phyloP scores from a whole-genome alignment of 2,888 invertebrate species.

The Chrysina gloriosa region DNA sequence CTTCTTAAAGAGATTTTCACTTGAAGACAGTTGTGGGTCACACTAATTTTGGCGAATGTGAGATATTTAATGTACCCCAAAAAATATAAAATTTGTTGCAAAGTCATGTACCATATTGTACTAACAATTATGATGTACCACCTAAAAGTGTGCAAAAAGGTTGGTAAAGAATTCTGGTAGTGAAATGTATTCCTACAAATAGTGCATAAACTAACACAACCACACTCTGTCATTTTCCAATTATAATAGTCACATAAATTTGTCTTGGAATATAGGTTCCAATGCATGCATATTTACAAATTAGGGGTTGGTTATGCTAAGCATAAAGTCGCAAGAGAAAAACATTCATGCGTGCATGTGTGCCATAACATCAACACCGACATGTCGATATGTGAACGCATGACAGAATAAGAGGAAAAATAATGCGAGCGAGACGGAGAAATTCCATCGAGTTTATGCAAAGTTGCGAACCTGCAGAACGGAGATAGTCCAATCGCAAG shows the following conservation, averaged over 20 bases:
- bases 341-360: neutral
- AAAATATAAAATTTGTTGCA: too few relatives aligned
- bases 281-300: neutral
- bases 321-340: neutral
- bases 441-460: slow-evolving; percentile 46
- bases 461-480: slow-evolving; percentile 53
- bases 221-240: neutral
- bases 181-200: too few relatives aligned
- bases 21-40: too few relatives aligned
- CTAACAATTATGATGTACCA: too few relatives aligned
- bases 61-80: too few relatives aligned
- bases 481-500: slow-evolving; percentile 57
- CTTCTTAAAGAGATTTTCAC: too few relatives aligned
- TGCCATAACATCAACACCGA: neutral
- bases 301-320: neutral
- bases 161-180: too few relatives aligned
- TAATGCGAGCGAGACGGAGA: slow-evolving; percentile 28
- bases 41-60: too few relatives aligned
- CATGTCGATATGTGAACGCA: slow-evolving; percentile 3
- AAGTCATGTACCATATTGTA: too few relatives aligned
- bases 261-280: neutral
- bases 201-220: too few relatives aligned
- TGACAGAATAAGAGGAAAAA: slow-evolving; percentile 21
- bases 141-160: too few relatives aligned
- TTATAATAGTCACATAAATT: neutral